Conservation (phyloP, 64 coral and sea anemone genomes). For the Montipora efflorescens region DNA sequence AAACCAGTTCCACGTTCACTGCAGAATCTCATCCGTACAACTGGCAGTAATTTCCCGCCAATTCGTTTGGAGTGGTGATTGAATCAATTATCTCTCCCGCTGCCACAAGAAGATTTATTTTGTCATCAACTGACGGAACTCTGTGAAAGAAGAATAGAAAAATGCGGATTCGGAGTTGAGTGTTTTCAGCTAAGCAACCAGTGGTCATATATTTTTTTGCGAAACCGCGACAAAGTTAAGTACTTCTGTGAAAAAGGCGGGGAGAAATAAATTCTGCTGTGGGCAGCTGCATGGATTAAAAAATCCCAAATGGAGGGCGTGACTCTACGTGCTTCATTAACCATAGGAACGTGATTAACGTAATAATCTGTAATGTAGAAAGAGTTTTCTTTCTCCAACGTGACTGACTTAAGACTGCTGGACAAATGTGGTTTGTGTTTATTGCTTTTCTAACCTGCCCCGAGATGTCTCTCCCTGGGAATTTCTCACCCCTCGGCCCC, state of each 20-base stretch:
- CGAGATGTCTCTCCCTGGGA: too few species aligned
- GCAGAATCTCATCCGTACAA: background rate
- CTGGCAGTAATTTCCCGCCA: background rate
- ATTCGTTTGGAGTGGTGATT: background rate
- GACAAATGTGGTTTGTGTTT: too few species aligned
- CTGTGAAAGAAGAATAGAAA: constrained; percentile 5
- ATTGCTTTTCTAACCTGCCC: too few species aligned
- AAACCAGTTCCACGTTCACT: background rate
- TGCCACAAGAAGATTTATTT: constrained; percentile 17
- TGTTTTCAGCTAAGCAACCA: background rate
- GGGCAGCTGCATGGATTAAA: too few species aligned
- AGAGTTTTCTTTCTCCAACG: background rate
- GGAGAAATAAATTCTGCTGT: too few species aligned
- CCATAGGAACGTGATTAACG: too few species aligned
- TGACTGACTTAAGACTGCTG: too few species aligned
- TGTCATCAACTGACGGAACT: constrained; percentile 44
- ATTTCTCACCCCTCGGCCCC: too few species aligned
- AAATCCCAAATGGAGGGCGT: too few species aligned
- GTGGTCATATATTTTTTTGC: background rate
- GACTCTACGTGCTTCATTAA: too few species aligned
- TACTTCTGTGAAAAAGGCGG: too few species aligned
- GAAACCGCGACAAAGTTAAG: background rate
- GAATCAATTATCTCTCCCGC: background rate
- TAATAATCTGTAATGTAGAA: background rate
- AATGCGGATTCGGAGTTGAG: too few species aligned